Evolutionary conservation across 2,888 invertebrate genomes (phyloP).

Genomic region (Nebria brevicollis): DNA sequence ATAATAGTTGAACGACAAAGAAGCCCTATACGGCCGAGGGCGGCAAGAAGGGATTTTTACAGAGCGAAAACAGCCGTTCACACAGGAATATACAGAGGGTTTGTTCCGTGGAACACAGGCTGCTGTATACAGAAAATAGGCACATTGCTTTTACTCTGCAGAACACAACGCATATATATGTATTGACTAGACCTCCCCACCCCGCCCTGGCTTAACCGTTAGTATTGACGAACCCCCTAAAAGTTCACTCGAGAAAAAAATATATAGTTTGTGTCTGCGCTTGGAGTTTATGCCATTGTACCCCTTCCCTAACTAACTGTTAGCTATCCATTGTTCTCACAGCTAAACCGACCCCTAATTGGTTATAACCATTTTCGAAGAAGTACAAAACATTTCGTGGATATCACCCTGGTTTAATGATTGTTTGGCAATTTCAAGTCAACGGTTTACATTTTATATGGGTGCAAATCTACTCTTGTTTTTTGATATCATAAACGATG

Average conservation of each 20-base stretch:
- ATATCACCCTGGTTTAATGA: neutral
- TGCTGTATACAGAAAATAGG: slow-evolving; percentile 31
- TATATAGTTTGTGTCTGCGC: slow-evolving; percentile 21
- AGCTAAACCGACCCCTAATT: slow-evolving; percentile 58
- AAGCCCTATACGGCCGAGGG: slow-evolving; percentile 33
- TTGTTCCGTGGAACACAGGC: slow-evolving; percentile 18
- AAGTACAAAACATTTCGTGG: neutral
- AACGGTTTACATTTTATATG: slow-evolving; percentile 20
- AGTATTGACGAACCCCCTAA: slow-evolving; percentile 55
- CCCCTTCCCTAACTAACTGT: slow-evolving; percentile 51
- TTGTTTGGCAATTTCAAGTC: slow-evolving; percentile 22
- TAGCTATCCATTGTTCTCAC: slow-evolving; percentile 58
- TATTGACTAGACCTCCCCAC: slow-evolving; percentile 42
- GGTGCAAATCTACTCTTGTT: neutral
- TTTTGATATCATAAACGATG: too few species aligned
- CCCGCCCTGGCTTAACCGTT: slow-evolving; percentile 44
- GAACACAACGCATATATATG: neutral
- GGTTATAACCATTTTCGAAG: slow-evolving; percentile 56
- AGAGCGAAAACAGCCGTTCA: slow-evolving; percentile 41
- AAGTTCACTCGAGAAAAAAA: slow-evolving; percentile 50
- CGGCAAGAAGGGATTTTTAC: slow-evolving; percentile 39
- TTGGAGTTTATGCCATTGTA: slow-evolving; percentile 38
- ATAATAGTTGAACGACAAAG: slow-evolving; percentile 43
- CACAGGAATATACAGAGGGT: slow-evolving; percentile 24
- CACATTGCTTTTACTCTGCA: slow-evolving; percentile 23